A percentile compares a stretch with the other conserved stretches of the same genome.
phyloP scores from a whole-genome alignment of 37 sponge, comb jelly and placozoan genomes.

The Hexactinellida sp. region DNA sequence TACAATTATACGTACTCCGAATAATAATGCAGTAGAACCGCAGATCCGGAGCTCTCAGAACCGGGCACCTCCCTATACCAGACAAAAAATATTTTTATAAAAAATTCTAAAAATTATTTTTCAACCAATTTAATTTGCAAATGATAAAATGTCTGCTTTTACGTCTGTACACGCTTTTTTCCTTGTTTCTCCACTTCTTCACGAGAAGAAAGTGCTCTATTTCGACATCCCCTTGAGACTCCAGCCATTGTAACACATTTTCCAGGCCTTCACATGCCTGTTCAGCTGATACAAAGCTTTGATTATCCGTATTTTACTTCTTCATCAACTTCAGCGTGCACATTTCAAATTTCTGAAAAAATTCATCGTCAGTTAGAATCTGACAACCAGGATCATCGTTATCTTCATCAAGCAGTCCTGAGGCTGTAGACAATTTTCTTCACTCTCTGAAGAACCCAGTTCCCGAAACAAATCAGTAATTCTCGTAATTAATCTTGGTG shows the following conservation, averaged over 20 bases:
- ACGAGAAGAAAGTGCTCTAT: constrained; percentile 12
- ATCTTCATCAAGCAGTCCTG: constrained; percentile 9
- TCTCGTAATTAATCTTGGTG: background rate
- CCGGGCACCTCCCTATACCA: no score
- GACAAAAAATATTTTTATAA: no score
- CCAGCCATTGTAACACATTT: constrained; percentile 5
- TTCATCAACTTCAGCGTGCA: background rate
- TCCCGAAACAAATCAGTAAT: background rate
- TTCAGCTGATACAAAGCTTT: background rate
- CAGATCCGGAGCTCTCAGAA: no score
- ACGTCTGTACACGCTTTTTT: no score
- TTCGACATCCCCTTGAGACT: background rate
- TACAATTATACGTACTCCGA: no score
- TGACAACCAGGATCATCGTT: constrained; percentile 25
- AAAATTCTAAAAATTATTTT: no score
- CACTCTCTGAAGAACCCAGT: background rate
- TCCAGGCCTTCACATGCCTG: constrained; percentile 24
- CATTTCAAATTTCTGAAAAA: constrained; percentile 17
- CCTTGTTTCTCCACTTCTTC: constrained; percentile 1
- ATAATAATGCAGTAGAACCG: no score
- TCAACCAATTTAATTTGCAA: no score
- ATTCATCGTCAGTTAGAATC: constrained; percentile 20
- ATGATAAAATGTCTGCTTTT: no score
- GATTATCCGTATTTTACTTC: background rate
- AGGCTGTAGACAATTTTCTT: background rate